phyloP scores from a whole-genome alignment of 2,888 invertebrate genomes.

The Thera obeliscata region DNA sequence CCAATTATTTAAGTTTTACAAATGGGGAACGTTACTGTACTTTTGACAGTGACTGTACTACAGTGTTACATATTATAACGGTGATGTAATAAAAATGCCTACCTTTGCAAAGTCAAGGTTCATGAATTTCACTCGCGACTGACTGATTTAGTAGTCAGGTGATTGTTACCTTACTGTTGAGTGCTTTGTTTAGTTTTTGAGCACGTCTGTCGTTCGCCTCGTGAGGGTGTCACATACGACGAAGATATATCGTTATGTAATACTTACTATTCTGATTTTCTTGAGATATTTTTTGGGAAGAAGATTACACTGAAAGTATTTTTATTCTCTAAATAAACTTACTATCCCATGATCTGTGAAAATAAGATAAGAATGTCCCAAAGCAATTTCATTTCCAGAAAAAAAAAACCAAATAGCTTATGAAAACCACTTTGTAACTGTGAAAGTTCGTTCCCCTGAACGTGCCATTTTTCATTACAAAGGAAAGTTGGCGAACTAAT shows the following conservation, averaged over 20 bases:
- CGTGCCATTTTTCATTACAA: slow-evolving; percentile 32
- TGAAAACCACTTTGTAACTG: slow-evolving; percentile 22
- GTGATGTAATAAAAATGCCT: slow-evolving; percentile 64
- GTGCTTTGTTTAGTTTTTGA: slow-evolving; percentile 17
- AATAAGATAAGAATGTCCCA: not conserved
- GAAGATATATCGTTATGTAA: too few relatives aligned
- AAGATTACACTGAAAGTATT: too few relatives aligned
- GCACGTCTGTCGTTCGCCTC: slow-evolving; percentile 11
- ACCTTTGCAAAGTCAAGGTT: slow-evolving; percentile 73
- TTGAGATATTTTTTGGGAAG: too few relatives aligned
- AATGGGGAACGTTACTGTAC: too few relatives aligned
- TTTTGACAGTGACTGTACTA: too few relatives aligned
- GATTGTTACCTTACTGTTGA: slow-evolving; percentile 12
- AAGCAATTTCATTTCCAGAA: not conserved
- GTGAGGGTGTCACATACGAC: not conserved
- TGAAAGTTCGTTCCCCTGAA: slow-evolving; percentile 21
- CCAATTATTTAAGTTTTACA: too few relatives aligned
- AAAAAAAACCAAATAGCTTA: slow-evolving; percentile 9
- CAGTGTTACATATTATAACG: slow-evolving; percentile 55
- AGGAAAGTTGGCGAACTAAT: slow-evolving; percentile 40
- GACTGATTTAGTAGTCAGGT: slow-evolving; percentile 20
- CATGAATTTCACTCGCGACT: slow-evolving; percentile 56
- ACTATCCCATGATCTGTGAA: not conserved
- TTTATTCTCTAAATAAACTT: too few relatives aligned
- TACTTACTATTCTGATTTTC: too few relatives aligned